Conservation (phyloP, 2,888 invertebrate genomes). For the Andrena trimmerana region DNA sequence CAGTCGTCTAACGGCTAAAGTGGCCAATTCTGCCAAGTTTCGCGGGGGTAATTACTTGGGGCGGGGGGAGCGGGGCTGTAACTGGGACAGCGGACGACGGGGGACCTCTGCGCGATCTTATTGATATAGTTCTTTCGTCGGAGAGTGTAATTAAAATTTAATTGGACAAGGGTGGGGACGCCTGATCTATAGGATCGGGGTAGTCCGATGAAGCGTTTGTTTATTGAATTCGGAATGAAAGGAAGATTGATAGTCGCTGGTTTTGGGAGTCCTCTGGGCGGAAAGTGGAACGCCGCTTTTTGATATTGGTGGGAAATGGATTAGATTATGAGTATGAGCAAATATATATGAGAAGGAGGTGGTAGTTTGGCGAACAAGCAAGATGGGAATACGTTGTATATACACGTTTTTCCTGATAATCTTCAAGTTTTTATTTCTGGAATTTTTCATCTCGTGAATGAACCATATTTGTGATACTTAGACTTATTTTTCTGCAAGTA, state of each 20-base stretch:
- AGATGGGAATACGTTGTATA: too few relatives aligned
- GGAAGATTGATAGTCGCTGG: background rate
- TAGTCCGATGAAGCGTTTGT: background rate
- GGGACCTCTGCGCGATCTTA: conserved; percentile 15
- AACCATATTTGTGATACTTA: too few relatives aligned
- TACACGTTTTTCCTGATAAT: too few relatives aligned
- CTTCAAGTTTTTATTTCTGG: too few relatives aligned
- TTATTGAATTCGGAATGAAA: background rate
- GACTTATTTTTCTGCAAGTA: too few relatives aligned
- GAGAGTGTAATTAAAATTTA: conserved; percentile 48
- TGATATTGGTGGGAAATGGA: background rate
- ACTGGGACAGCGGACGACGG: conserved; percentile 15
- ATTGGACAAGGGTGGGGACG: conserved; percentile 12
- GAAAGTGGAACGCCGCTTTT: background rate
- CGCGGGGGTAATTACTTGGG: conserved; percentile 47
- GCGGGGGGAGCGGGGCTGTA: background rate
- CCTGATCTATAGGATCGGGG: background rate
- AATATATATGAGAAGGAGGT: too few relatives aligned
- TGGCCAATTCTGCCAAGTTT: conserved; percentile 47
- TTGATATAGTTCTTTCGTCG: conserved; percentile 33
- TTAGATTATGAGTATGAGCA: too few relatives aligned
- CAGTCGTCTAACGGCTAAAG: conserved; percentile 39
- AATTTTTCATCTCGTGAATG: too few relatives aligned
- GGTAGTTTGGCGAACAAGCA: too few relatives aligned
- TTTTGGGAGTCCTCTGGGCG: background rate